These are phyloP conservation scores for Tribolium castaneum DNA, from an alignment of 1,140 invertebrate species.

Conservation along the genomic window DNA sequence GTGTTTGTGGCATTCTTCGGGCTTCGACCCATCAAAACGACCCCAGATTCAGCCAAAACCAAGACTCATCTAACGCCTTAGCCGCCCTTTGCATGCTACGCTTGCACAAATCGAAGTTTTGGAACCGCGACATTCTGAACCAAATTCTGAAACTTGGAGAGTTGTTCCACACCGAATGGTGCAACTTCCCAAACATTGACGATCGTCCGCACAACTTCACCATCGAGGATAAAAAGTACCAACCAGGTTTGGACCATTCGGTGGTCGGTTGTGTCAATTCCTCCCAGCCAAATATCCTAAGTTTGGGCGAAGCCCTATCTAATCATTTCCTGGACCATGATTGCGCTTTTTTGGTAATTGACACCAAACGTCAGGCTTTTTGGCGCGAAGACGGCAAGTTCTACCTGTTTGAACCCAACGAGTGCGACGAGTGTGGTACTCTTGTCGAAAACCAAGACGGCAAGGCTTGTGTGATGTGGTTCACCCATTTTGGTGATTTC, in stretches of 20 bases:
- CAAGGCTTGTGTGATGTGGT: not conserved
- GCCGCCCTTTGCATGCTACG: constrained; percentile 49
- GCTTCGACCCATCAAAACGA: constrained; percentile 47
- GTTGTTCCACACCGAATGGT: not conserved
- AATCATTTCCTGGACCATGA: constrained; percentile 51
- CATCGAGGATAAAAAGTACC: not conserved
- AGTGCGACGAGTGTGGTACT: constrained; percentile 37
- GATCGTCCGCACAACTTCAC: not conserved
- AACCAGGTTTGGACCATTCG: not conserved
- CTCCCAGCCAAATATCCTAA: constrained; percentile 30
- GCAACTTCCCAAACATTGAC: not conserved
- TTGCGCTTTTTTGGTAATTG: constrained; percentile 47
- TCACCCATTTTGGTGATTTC: constrained; percentile 39
- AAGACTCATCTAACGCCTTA: constrained; percentile 46
- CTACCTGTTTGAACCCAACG: constrained; percentile 51
- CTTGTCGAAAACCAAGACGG: constrained; percentile 27
- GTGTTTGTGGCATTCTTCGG: constrained; percentile 44
- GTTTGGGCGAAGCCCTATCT: constrained; percentile 48
- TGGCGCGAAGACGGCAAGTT: constrained; percentile 43
- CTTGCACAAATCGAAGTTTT: constrained; percentile 45
- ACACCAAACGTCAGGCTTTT: constrained; percentile 40
- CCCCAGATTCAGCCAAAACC: constrained; percentile 22
- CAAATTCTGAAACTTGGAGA: not conserved
- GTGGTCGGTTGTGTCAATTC: constrained; percentile 46
- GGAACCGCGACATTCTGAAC: constrained; percentile 14